These are phyloP conservation scores for Andrena minutula DNA, from an alignment of 2,888 invertebrate species.

Conservation along the genomic window DNA sequence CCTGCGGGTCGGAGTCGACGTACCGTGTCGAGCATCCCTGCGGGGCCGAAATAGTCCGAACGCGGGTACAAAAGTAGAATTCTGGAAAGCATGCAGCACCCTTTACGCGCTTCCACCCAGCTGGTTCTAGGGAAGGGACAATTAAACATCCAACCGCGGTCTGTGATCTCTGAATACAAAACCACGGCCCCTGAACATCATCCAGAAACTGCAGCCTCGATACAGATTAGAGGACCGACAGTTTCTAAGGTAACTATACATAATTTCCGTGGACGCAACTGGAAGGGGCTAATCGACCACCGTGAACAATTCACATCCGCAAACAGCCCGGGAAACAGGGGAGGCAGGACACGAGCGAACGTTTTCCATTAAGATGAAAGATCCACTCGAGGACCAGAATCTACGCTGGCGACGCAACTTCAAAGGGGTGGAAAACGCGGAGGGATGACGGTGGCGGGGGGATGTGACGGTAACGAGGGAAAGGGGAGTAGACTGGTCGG, in stretches of 20 bases:
- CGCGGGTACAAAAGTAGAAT: conserved; percentile 28
- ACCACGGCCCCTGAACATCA: not conserved
- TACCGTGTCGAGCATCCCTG: conserved; percentile 54
- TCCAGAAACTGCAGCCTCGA: not conserved
- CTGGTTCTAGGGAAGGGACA: not conserved
- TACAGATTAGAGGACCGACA: not conserved
- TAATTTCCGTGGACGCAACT: not conserved
- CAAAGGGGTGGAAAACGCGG: conserved; percentile 65
- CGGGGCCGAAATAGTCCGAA: conserved; percentile 26
- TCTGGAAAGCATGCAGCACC: conserved; percentile 19
- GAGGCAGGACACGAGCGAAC: not conserved
- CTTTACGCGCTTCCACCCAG: not conserved
- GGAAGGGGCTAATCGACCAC: not conserved
- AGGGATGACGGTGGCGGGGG: conserved; percentile 48
- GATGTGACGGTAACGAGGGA: conserved; percentile 51
- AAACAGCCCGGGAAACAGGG: not conserved
- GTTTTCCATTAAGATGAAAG: conserved; percentile 46
- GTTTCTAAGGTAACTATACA: not conserved
- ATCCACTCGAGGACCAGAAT: conserved; percentile 30
- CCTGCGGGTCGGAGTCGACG: conserved; percentile 54
- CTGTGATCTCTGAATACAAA: not conserved
- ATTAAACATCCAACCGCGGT: conserved; percentile 1
- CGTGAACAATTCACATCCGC: not conserved
- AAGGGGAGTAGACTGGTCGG: conserved; percentile 67
- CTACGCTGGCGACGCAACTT: conserved; percentile 31